These are phyloP conservation scores for Cyanoramphus novaezelandiae DNA, from an alignment of 2,113 vertebrate species.

Conservation along the genomic window DNA sequence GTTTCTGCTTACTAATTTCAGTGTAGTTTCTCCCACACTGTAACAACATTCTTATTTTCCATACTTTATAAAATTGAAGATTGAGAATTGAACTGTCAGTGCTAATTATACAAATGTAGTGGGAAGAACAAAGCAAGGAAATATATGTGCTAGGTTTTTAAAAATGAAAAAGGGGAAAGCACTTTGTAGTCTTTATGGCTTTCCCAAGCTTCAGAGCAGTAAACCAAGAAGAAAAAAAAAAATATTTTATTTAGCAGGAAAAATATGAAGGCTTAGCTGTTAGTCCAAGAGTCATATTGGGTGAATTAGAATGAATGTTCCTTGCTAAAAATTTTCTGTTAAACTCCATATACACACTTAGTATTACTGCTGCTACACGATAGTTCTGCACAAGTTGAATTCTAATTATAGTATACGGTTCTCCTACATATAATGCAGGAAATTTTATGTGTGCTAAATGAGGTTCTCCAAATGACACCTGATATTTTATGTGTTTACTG, in stretches of 20 bases:
- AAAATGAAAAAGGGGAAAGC: not conserved
- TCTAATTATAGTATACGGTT: not conserved
- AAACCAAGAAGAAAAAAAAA: not conserved
- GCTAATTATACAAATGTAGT: not conserved
- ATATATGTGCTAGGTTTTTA: not conserved
- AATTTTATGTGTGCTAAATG: not conserved
- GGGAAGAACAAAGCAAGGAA: not conserved
- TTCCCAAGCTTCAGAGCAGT: not conserved
- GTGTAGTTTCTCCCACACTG: not conserved
- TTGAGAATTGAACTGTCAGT: not conserved
- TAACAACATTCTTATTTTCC: not conserved
- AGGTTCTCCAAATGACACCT: not conserved
- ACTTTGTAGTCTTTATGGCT: not conserved
- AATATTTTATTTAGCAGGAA: not conserved
- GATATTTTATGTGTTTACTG: not conserved
- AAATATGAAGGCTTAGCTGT: not conserved
- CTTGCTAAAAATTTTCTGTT: not conserved
- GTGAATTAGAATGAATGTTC: not conserved
- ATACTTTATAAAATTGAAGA: not conserved
- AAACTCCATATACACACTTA: not conserved
- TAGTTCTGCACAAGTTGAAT: not conserved
- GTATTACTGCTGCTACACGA: not conserved
- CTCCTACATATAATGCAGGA: not conserved
- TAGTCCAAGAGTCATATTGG: not conserved
- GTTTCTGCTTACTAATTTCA: not conserved